A percentile compares a stretch with the other conserved stretches of the same genome.
phyloP scores from a whole-genome alignment of 2,888 invertebrate species.

The Diaprepes abbreviatus region DNA sequence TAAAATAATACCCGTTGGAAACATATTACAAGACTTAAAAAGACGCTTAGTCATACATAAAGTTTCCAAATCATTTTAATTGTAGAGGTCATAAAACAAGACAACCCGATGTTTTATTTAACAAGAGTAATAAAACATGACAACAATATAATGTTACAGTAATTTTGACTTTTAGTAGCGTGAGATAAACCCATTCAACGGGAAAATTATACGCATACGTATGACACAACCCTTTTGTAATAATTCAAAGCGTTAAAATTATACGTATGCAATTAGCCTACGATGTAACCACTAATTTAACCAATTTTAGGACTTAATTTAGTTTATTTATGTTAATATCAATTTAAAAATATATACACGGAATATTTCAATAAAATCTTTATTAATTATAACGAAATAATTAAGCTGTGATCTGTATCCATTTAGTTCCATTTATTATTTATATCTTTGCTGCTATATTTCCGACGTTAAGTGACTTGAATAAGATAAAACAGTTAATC shows the following conservation, averaged over 20 bases:
- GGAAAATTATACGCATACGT: background rate
- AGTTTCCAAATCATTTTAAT: background rate
- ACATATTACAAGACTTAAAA: background rate
- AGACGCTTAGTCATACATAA: too few relatives aligned
- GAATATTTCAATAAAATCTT: too few relatives aligned
- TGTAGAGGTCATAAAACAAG: background rate
- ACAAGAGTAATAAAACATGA: too few relatives aligned
- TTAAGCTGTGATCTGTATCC: too few relatives aligned
- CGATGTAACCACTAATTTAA: background rate
- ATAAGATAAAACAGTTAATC: too few relatives aligned
- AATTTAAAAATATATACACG: too few relatives aligned
- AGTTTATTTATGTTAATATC: too few relatives aligned
- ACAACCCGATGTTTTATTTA: too few relatives aligned
- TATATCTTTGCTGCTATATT: too few relatives aligned
- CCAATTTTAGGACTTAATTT: background rate
- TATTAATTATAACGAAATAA: too few relatives aligned
- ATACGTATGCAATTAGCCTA: background rate
- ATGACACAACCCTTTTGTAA: background rate
- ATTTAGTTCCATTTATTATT: too few relatives aligned
- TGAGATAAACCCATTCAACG: background rate
- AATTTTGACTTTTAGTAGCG: background rate
- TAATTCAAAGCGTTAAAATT: background rate
- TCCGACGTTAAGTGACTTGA: too few relatives aligned
- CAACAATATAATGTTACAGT: background rate
- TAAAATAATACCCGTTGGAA: background rate